Percentiles rank a stretch among this genome's conserved stretches.
Conservation (phyloP, 2,888 invertebrate species). For the Pyrrhia umbra region DNA sequence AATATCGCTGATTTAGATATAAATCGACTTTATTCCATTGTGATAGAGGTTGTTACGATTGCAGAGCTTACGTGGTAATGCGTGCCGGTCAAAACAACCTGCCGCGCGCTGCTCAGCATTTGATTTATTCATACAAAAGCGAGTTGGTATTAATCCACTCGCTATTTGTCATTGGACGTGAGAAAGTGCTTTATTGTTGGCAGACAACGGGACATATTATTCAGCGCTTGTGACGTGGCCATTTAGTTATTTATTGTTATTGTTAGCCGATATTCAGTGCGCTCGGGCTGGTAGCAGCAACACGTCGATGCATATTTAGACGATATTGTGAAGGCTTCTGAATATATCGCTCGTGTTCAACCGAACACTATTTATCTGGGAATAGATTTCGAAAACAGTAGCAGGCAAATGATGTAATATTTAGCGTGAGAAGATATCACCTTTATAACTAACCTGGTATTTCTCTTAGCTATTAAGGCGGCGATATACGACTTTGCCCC, state of each 20-base stretch:
- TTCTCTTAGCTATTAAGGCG: too few relatives aligned
- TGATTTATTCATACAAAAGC: conserved; percentile 82
- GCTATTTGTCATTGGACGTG: conserved; percentile 87
- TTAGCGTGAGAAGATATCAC: background rate
- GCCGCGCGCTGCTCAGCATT: conserved; percentile 76
- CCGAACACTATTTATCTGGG: too few relatives aligned
- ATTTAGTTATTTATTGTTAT: conserved; percentile 52
- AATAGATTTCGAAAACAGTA: background rate
- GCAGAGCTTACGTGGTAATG: conserved; percentile 26
- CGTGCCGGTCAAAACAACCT: conserved; percentile 73
- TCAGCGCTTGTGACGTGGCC: conserved; percentile 56
- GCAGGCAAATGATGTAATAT: background rate
- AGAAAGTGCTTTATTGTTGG: conserved; percentile 86
- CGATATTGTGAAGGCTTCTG: conserved; percentile 20
- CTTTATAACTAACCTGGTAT: too few relatives aligned
- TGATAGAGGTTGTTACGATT: conserved; percentile 15
- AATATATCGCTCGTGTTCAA: background rate
- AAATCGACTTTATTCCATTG: conserved; percentile 32
- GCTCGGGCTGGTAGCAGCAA: conserved; percentile 25
- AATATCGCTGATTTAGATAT: conserved; percentile 14
- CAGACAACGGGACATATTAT: conserved; percentile 75
- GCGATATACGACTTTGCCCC: too few relatives aligned
- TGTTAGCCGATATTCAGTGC: conserved; percentile 46
- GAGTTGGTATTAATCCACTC: conserved; percentile 83
- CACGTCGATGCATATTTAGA: conserved; percentile 14